phyloP scores from a whole-genome alignment of 30 jellyfish, hydroid and myxozoan species.

The Hydra vulgaris region DNA sequence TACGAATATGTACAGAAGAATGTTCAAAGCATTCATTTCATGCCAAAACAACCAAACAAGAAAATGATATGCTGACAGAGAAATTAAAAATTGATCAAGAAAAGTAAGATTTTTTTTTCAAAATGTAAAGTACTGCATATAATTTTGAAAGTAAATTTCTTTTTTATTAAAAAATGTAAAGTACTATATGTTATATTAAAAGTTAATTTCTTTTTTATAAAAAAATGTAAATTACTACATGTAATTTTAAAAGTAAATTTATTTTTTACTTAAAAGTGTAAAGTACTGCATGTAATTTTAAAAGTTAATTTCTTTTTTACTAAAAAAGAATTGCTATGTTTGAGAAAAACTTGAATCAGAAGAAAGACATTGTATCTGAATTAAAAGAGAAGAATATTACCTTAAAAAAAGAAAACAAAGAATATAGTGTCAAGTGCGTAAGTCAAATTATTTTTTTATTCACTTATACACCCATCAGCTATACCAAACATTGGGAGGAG shows the following conservation, averaged over 20 bases:
- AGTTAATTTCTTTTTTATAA: too few species aligned
- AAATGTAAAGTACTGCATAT: too few species aligned
- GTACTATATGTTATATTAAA: too few species aligned
- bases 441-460: too few species aligned
- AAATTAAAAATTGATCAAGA: conserved; percentile 61
- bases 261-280: too few species aligned
- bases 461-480: too few species aligned
- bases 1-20: conserved; percentile 61
- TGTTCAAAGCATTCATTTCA: conserved; percentile 64
- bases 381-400: conserved; percentile 47
- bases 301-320: neutral
- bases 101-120: conserved; percentile 27
- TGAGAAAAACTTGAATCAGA: conserved; percentile 48
- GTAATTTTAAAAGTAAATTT: too few species aligned
- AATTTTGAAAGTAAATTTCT: neutral
- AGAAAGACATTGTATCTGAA: conserved; percentile 51
- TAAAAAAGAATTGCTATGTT: conserved; percentile 42
- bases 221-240: too few species aligned
- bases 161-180: too few species aligned
- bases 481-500: too few species aligned
- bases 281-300: too few species aligned
- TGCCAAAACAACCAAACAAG: conserved; percentile 66
- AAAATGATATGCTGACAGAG: conserved; percentile 66
- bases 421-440: conserved; percentile 47
- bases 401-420: conserved; percentile 12